Conservation (phyloP, 2,113 vertebrate species). For the Ifrita kowaldi region DNA sequence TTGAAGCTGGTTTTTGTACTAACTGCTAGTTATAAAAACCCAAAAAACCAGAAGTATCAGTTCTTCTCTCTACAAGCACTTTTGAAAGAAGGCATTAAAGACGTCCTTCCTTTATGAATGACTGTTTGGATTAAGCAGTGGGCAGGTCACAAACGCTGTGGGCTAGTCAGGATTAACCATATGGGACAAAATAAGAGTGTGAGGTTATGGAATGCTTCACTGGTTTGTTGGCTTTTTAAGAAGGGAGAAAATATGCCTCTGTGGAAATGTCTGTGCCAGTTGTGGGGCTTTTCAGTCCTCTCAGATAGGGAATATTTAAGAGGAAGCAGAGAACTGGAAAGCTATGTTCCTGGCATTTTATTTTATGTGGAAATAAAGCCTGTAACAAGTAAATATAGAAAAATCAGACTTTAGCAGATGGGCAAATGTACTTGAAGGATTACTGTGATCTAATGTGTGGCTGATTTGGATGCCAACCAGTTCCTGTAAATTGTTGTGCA, state of each 20-base stretch:
- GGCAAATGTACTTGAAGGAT: background rate
- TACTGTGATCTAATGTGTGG: background rate
- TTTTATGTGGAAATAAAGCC: background rate
- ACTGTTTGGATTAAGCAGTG: background rate
- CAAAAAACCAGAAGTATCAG: background rate
- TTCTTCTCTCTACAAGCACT: background rate
- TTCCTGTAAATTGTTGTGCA: background rate
- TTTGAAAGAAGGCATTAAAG: background rate
- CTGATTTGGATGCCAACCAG: background rate
- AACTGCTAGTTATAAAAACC: background rate
- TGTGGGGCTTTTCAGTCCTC: background rate
- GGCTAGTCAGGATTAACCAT: background rate
- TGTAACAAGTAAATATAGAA: background rate
- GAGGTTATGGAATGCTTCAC: background rate
- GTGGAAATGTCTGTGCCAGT: background rate
- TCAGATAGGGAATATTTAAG: background rate
- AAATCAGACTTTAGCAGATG: background rate
- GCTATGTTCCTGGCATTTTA: background rate
- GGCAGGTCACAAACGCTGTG: background rate
- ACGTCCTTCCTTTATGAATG: background rate
- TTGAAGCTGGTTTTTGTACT: background rate
- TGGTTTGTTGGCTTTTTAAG: background rate
- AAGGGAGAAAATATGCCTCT: background rate
- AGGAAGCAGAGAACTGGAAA: background rate
- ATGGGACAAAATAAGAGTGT: background rate